Percentiles rank a stretch among this genome's conserved stretches.
Conservation (phyloP, 2,888 invertebrate genomes). For the Meloe dianella region DNA sequence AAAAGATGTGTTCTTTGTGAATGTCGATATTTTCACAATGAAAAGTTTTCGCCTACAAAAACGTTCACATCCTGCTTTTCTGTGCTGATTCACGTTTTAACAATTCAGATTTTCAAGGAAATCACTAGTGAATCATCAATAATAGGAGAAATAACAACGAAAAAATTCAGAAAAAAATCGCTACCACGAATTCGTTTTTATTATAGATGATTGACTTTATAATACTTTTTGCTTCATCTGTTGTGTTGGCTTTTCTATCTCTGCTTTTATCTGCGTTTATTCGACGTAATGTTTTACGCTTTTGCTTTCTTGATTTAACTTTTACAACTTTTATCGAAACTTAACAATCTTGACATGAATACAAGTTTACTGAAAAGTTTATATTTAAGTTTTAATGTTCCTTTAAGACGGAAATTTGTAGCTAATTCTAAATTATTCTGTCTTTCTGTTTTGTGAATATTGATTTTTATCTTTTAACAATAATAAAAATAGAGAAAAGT, state of each 20-base stretch:
- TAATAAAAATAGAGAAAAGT: too few species aligned
- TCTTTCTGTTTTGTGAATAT: background rate
- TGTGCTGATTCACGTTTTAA: slow-evolving; percentile 14
- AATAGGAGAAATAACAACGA: background rate
- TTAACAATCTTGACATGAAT: slow-evolving; percentile 19
- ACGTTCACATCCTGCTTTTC: slow-evolving; percentile 26
- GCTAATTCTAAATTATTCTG: background rate
- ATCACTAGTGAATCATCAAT: background rate
- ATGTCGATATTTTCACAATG: slow-evolving; percentile 28
- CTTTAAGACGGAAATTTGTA: background rate
- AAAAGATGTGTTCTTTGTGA: slow-evolving; percentile 45
- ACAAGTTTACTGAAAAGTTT: slow-evolving; percentile 16
- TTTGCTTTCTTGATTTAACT: slow-evolving; percentile 37
- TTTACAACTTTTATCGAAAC: slow-evolving; percentile 39
- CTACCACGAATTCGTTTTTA: slow-evolving; percentile 41
- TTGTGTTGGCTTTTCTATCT: background rate
- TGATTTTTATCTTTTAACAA: background rate
- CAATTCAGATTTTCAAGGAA: slow-evolving; percentile 10
- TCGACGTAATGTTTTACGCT: slow-evolving; percentile 40
- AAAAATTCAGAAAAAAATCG: slow-evolving; percentile 16
- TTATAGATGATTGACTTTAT: slow-evolving; percentile 41
- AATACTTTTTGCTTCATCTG: slow-evolving; percentile 35
- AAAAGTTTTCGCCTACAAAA: slow-evolving; percentile 33
- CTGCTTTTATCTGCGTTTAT: slow-evolving; percentile 23
- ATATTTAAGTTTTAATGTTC: background rate